Evolutionary conservation across 2,797 vertebrate genomes (phyloP).

Genomic region (Gymnothorax javanicus): DNA sequence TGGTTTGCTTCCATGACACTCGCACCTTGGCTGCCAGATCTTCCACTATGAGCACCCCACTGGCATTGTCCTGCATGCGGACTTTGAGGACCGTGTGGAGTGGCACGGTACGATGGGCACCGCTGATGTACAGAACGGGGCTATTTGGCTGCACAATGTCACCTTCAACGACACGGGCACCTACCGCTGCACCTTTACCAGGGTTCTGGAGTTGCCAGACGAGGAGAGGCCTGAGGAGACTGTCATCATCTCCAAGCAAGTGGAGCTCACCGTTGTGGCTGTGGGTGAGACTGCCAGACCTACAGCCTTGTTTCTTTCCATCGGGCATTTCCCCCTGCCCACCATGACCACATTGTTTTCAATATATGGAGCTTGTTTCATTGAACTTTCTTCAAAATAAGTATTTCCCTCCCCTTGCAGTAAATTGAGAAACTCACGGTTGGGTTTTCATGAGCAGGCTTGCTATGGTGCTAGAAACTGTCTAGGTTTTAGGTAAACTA

Average conservation of each 20-base stretch:
- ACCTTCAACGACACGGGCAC: constrained; percentile 80
- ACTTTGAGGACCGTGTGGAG: constrained; percentile 71
- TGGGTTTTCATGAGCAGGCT: no score
- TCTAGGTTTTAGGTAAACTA: no score
- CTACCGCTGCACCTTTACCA: constrained; percentile 79
- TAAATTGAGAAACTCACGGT: no score
- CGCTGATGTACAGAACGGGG: constrained; percentile 78
- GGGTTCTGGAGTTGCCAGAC: constrained; percentile 70
- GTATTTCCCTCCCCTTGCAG: no score
- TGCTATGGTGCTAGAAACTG: no score
- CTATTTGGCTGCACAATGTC: constrained; percentile 78
- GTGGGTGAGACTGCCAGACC: constrained; percentile 64
- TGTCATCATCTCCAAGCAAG: constrained; percentile 74
- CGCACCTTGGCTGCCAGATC: constrained; percentile 65
- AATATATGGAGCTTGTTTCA: not conserved
- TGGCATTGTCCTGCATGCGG: constrained; percentile 58
- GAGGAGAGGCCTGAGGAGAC: constrained; percentile 42
- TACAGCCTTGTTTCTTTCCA: not conserved
- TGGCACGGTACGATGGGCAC: constrained; percentile 78
- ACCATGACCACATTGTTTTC: not conserved
- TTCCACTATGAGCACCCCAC: constrained; percentile 70
- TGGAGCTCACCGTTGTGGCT: constrained; percentile 79
- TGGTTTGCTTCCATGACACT: not conserved
- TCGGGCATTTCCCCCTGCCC: no score
- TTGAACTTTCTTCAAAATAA: no score